A percentile compares a stretch with the other conserved stretches of the same genome.
These are phyloP conservation scores for Sebastolobus alascanus DNA, from an alignment of 2,797 vertebrate genomes.

Conservation along the genomic window DNA sequence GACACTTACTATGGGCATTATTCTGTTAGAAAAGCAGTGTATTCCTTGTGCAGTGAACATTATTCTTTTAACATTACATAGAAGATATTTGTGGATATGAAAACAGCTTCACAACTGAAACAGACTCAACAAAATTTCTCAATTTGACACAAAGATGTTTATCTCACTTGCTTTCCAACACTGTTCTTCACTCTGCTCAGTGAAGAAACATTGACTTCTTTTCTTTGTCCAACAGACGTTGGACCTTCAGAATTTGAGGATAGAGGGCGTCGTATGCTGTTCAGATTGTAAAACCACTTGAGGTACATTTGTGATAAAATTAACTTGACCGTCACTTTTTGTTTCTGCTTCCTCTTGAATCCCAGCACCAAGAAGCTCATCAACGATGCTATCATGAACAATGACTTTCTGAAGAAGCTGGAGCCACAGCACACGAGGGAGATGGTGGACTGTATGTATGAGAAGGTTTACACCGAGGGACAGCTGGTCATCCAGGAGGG, in stretches of 20 bases:
- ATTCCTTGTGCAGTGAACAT: neutral
- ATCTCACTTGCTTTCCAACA: neutral
- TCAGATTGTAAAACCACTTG: neutral
- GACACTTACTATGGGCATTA: neutral
- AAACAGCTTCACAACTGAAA: no score
- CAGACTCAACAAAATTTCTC: no score
- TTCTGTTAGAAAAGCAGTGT: neutral
- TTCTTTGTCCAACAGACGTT: neutral
- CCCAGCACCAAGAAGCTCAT: conserved; percentile 84
- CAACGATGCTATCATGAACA: conserved; percentile 85
- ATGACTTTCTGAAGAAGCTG: conserved; percentile 87
- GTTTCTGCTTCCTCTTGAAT: neutral
- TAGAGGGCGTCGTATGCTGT: neutral
- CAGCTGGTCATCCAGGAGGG: conserved; percentile 87
- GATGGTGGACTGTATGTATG: conserved; percentile 88
- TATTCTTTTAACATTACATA: neutral
- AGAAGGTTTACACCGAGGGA: conserved; percentile 76
- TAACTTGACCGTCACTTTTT: neutral
- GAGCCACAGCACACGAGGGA: conserved; percentile 85
- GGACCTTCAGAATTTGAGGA: neutral
- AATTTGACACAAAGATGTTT: neutral
- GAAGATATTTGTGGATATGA: no score
- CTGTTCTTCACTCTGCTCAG: neutral
- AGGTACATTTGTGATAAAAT: neutral
- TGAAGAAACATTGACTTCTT: neutral